These are phyloP conservation scores for Synaphobranchus kaupii DNA, from an alignment of 2,797 vertebrate genomes.

Conservation along the genomic window DNA sequence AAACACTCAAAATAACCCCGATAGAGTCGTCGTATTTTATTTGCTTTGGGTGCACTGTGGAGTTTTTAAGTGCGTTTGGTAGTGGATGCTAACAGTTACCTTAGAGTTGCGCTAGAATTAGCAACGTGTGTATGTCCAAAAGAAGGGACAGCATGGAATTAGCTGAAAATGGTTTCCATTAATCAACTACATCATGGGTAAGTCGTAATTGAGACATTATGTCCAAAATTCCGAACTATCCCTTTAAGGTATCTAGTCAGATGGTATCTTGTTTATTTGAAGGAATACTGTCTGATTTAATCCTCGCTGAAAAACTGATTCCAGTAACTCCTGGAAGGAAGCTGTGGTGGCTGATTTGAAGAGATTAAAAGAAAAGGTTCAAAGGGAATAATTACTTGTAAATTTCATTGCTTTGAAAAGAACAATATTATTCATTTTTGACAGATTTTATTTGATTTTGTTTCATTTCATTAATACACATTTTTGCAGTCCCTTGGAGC, in stretches of 20 bases:
- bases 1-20: too few relatives aligned
- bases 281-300: not conserved
- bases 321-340: not conserved
- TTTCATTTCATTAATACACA: not conserved
- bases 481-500: not conserved
- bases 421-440: not conserved
- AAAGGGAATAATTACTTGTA: not conserved
- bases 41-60: too few relatives aligned
- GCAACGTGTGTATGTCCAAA: too few relatives aligned
- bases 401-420: slow-evolving; percentile 8
- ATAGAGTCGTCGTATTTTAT: too few relatives aligned
- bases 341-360: not conserved
- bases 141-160: too few relatives aligned
- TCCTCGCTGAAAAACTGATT: not conserved
- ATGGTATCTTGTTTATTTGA: not conserved
- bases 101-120: too few relatives aligned
- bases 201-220: too few relatives aligned
- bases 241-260: not conserved
- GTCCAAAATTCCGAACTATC: too few relatives aligned
- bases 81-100: too few relatives aligned
- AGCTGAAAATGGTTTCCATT: too few relatives aligned
- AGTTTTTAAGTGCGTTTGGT: too few relatives aligned
- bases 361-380: not conserved
- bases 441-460: not conserved
- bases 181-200: too few relatives aligned